Base-by-base conservation (phyloP, 2,113 vertebrate species). In the Bettongia penicillata region DNA sequence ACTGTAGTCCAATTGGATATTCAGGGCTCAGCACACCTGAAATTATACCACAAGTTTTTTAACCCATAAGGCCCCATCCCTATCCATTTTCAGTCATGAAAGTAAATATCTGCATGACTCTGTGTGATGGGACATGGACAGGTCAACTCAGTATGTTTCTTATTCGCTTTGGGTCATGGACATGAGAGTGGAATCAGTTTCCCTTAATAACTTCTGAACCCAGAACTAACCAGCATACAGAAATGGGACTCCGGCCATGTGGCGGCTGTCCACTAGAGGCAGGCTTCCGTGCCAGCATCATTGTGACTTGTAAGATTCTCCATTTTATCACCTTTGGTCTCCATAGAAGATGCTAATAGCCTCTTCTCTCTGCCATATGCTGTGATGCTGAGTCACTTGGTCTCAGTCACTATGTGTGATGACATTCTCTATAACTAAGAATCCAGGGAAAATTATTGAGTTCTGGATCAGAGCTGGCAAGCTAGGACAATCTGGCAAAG, bases 81-180 rank as follows among this genome's bases (percentile, higher is more conserved):
- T 11, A 25, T 43, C 91, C 37, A 12, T 50, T 16, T 6, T 14
- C 4, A 90, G 48, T 49, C 77, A 3, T 26, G 19, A 51, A 19
- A 61, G n/a, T 92, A 50, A 49, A 61, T 68, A 11, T 43, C 22
- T 19, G 89, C 4, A 0, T 91, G 43, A 23, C 53, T 92, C 2
- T 43, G 14, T 12, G 89, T 53, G 24, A 7, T 0, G 5, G 19
- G 37, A 8, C 11, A 0, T 19, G 9, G 51, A 52, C 31, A 90
- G 26, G 31, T 43, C 48, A 91, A 37, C 51, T 93, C 31, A 37
- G 53, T 11, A 8, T 25, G 47, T 26, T 14, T 24, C 16, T 50
- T 28, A 77, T 77, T 77, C 14, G n/a, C 7, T 25, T 28, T 55
- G 25, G 52, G 24, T 43, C n/a, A 91, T 28, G 55, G 89, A 26